Conservation (phyloP, 2,113 vertebrate genomes). For the Labrus mixtus region DNA sequence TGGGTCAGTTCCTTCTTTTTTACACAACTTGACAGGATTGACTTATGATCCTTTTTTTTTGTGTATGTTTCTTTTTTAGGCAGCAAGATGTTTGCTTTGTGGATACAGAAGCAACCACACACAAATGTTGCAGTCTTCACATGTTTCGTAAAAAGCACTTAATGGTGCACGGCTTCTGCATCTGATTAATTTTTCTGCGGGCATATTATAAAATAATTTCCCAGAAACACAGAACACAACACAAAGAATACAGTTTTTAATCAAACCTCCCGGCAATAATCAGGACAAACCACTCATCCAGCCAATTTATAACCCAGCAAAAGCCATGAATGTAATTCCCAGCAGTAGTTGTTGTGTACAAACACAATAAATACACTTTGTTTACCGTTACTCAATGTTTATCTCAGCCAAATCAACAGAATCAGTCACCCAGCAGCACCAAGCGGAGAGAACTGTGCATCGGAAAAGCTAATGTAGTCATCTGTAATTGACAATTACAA, state of each 20-base stretch:
- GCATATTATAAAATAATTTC: background rate
- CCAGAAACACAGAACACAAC: background rate
- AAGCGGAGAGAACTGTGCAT: constrained; percentile 31
- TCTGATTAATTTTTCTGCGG: background rate
- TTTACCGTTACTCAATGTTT: constrained; percentile 32
- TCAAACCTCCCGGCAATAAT: background rate
- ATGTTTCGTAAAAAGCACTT: constrained; percentile 4
- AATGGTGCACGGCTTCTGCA: constrained; percentile 31
- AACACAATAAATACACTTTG: background rate
- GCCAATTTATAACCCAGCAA: constrained; percentile 1
- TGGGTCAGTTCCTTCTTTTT: too few relatives aligned
- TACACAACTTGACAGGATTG: too few relatives aligned
- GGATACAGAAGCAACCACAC: background rate
- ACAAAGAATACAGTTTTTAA: too few relatives aligned
- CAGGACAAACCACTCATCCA: constrained; percentile 5
- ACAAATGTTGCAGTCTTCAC: background rate
- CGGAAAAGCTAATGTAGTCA: constrained; percentile 33
- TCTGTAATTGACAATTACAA: constrained; percentile 41
- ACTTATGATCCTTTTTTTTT: too few relatives aligned
- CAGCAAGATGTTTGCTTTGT: background rate
- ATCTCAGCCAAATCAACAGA: constrained; percentile 47
- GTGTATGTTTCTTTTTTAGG: too few relatives aligned
- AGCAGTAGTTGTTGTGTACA: constrained; percentile 5
- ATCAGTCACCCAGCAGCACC: constrained; percentile 36
- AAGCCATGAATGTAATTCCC: constrained; percentile 6